These are phyloP conservation scores for Heliconius nattereri DNA, from an alignment of 1,140 invertebrate species.

Conservation along the genomic window DNA sequence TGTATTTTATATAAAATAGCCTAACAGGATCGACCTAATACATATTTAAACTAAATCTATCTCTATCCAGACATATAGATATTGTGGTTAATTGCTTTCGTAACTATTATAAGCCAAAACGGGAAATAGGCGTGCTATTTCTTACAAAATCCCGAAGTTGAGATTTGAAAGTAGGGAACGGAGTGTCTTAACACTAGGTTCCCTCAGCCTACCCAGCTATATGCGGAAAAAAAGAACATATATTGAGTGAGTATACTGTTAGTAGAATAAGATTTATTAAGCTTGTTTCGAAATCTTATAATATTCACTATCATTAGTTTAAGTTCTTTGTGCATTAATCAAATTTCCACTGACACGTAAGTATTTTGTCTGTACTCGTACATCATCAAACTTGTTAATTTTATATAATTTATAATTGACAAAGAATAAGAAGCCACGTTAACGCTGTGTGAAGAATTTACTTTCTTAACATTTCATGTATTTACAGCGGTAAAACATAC, in stretches of 20 bases:
- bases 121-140: too few relatives aligned
- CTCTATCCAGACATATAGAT: too few relatives aligned
- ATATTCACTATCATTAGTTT: constrained; percentile 60
- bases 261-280: constrained; percentile 53
- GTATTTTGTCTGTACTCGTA: constrained; percentile 33
- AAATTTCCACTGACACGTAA: constrained; percentile 39
- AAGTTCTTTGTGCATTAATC: constrained; percentile 59
- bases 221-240: too few relatives aligned
- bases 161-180: too few relatives aligned
- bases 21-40: too few relatives aligned
- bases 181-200: too few relatives aligned
- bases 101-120: too few relatives aligned
- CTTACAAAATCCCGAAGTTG: too few relatives aligned
- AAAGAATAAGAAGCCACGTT: not conserved
- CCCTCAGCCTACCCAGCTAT: too few relatives aligned
- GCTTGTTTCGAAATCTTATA: constrained; percentile 51
- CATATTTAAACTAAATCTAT: too few relatives aligned
- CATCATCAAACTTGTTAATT: constrained; percentile 30
- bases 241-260: not conserved
- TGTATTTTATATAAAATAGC: too few relatives aligned
- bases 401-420: constrained; percentile 25
- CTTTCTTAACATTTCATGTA: not conserved
- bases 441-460: not conserved
- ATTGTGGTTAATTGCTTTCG: too few relatives aligned
- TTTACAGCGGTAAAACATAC: not conserved